phyloP scores from a whole-genome alignment of 2,113 vertebrate genomes.

The Pomatorhinus ruficollis region DNA sequence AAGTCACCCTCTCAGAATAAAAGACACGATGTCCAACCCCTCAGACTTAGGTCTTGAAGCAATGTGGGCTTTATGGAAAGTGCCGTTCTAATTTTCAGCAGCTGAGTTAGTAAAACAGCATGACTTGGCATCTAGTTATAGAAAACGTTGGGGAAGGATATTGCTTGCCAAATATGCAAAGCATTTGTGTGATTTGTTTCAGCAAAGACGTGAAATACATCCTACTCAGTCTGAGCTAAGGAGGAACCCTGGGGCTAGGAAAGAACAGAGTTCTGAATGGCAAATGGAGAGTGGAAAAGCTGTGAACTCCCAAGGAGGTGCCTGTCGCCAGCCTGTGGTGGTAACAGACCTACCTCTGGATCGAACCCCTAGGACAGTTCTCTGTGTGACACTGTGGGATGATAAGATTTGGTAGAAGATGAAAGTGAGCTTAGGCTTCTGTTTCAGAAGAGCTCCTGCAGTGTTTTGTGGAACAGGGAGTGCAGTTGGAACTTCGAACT shows the following conservation, averaged over 20 bases:
- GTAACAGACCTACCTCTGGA: neutral
- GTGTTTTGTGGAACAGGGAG: neutral
- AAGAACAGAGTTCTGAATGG: neutral
- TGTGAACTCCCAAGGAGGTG: neutral
- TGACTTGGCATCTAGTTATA: conserved; percentile 27
- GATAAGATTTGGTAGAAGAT: neutral
- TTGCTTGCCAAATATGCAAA: conserved; percentile 35
- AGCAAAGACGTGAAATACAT: conserved; percentile 10
- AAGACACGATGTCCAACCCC: neutral
- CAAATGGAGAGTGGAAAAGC: neutral
- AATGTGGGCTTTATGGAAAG: neutral
- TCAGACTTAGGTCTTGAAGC: neutral
- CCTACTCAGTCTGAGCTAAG: neutral
- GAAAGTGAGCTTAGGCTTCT: neutral
- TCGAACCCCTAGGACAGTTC: neutral
- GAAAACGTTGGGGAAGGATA: neutral
- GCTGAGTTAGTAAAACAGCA: conserved; percentile 19
- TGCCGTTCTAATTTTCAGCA: neutral
- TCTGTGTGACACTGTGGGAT: neutral
- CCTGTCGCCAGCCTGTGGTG: neutral
- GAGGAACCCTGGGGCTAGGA: neutral
- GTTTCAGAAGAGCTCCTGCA: neutral
- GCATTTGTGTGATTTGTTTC: conserved; percentile 34
- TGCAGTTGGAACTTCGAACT: neutral
- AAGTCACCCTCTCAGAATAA: neutral